phyloP scores from a whole-genome alignment of 2,797 vertebrate species.

The Tokudaia muenninki region DNA sequence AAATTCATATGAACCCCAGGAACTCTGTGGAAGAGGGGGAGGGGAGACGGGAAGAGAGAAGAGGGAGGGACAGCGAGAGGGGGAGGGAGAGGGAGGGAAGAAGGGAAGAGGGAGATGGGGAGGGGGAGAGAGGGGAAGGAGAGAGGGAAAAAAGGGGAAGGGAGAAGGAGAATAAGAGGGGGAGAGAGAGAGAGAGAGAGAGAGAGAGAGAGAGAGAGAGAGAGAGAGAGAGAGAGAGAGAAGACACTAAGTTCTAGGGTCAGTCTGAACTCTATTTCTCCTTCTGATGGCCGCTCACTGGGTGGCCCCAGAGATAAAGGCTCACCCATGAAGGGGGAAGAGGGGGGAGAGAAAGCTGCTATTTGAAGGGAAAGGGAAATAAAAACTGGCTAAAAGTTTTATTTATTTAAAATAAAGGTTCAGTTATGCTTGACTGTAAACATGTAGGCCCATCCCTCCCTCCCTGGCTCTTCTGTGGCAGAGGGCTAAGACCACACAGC shows the following conservation, averaged over 20 bases:
- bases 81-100: no score
- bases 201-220: neutral
- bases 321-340: constrained; percentile 78
- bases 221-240: neutral
- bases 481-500: constrained; percentile 89
- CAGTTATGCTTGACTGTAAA: constrained; percentile 89
- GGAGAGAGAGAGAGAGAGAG: no score
- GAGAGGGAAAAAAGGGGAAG: neutral
- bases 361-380: constrained; percentile 83
- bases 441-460: constrained; percentile 86
- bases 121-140: no score
- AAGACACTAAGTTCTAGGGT: constrained; percentile 34
- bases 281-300: constrained; percentile 65
- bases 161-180: no score
- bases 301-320: constrained; percentile 70
- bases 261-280: constrained; percentile 1
- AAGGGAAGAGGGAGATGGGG: neutral
- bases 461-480: constrained; percentile 82
- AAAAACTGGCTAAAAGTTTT: constrained; percentile 88
- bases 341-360: constrained; percentile 76
- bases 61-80: no score
- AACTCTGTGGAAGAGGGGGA: constrained; percentile 7
- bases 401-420: constrained; percentile 91
- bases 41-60: neutral
- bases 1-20: constrained; percentile 48